Base-by-base conservation (phyloP, 2,888 invertebrate species). In the Dugesia japonica region DNA sequence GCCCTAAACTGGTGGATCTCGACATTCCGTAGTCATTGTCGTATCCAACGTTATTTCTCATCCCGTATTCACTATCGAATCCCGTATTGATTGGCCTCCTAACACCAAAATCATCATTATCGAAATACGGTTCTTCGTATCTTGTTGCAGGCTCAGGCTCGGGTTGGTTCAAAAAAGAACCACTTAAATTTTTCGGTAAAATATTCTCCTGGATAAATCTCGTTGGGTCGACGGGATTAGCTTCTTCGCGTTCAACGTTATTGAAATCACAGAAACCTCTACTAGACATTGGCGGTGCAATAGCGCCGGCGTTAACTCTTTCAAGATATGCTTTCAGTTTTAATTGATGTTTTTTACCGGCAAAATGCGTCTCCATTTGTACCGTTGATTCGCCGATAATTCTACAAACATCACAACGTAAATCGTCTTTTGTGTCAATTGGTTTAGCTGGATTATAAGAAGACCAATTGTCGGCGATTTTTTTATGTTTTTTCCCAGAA, bases 141-240 rank as follows among this genome's bases (percentile, higher is more conserved):
- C 13, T 4, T n/a, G n/a, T n/a, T 31, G 4, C 31, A 31, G 31
- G 31, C 13, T 31, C 31, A 7, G 56, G 56, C 17, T 56, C 56
- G 7, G n/a, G n/a, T 20, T 56, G n/a, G 7, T 56, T n/a, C 7
- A 56, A n/a, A 23, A 56, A 56, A 9, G 56, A 56, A 7, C 56
- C 56, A 23, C 20, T 56, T 56, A 56, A n/a, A 56, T 56, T 56
- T 56, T 56, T 56, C 23, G 56, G 56, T 56, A 56, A 56, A 56
- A 56, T 20, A 20, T n/a, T 20, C 17, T 56, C 56, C 17, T 56
- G 56, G 23, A 56, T 23, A 56, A 56, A 56, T 56, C 56, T 56
- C 23, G 56, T 56, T 13, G 56, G 56, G 17, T 56, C 56, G 4
- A 56, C 23, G n/a, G 56, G 56, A 56, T 56, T 56, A 4, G 56